phyloP scores from a whole-genome alignment of 2,797 vertebrate species.

The Sebastolobus alascanus region DNA sequence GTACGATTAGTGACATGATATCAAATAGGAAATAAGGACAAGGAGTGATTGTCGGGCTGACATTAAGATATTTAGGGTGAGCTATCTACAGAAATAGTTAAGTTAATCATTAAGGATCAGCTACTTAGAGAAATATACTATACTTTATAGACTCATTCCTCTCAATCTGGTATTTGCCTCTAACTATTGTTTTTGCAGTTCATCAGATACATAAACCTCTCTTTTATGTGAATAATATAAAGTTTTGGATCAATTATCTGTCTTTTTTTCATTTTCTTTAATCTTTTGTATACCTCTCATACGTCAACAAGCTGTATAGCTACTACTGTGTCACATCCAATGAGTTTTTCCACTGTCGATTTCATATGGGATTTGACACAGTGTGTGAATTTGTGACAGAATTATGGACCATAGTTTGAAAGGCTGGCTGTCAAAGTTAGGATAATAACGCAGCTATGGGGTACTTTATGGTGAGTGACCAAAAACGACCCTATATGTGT shows the following conservation, averaged over 20 bases:
- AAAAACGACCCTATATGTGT: not conserved
- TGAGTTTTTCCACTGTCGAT: not conserved
- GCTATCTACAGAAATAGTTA: not conserved
- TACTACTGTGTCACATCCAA: not conserved
- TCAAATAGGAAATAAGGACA: conserved; percentile 44
- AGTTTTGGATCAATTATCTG: not conserved
- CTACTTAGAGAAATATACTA: not conserved
- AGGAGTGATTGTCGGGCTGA: not conserved
- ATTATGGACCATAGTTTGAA: not conserved
- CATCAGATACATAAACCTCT: not conserved
- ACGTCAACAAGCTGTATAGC: not conserved
- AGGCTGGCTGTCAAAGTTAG: not conserved
- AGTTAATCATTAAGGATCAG: not conserved
- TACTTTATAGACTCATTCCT: not conserved
- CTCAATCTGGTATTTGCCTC: not conserved
- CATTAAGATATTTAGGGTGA: not conserved
- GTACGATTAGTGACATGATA: conserved; percentile 31
- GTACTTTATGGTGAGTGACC: not conserved
- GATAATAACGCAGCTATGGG: not conserved
- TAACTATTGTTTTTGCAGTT: not conserved
- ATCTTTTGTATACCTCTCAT: not conserved
- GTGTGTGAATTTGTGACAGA: not conserved
- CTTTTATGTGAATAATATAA: not conserved
- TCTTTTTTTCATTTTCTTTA: not conserved
- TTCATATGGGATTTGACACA: not conserved